Base-by-base conservation (phyloP, 2,797 vertebrate species). In the Heliangelus exortis region DNA sequence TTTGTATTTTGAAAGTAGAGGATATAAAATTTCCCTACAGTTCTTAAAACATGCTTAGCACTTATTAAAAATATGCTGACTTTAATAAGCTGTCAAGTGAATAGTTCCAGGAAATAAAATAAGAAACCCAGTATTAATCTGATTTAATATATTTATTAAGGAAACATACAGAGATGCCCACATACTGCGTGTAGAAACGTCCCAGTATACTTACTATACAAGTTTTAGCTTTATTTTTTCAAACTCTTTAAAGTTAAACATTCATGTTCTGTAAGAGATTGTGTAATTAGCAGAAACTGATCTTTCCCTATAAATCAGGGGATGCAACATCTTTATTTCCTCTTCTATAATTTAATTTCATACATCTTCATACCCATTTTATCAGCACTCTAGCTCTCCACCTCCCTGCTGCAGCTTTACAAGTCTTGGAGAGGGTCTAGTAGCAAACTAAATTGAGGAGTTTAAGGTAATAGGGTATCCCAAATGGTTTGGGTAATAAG, bases 401-500 rank as follows among this genome's bases (percentile, higher is more conserved):
- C 14, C 6, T 69, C 23, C 31, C 21, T 79, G 29, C n/a, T 84
- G 66, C 51, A 72, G 41, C 43, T 45, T 43, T 31, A 48, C 8
- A 77, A 55, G 34, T 23, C 63, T 68, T 51, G 8, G 68, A 68
- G n/a, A 4, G 29, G 11, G 7, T 61, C 54, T 61, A 54, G 43
- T 4, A 88, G 54, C 33, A 69, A 68, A 39, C 7, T 39, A n/a
- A 6, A 36, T 2, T 26, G 51, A 54, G 41, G 15, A 1, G 0
- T 0, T 77, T 68, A 63, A 47, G 59, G 53, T 65, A 72, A 86
- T 14, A 72, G 26, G 25, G 31, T 53, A 18, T 59, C 29, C 61
- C 67, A 71, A 90, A 61, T 5, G 4, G 22, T 76, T 87, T 85
- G 43, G 3, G 11, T 69, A 73, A 54, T 74, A 82, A 80, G 19